Evolutionary conservation across 2,888 invertebrate species (phyloP).

Genomic region (Schrankia costaestrigalis): DNA sequence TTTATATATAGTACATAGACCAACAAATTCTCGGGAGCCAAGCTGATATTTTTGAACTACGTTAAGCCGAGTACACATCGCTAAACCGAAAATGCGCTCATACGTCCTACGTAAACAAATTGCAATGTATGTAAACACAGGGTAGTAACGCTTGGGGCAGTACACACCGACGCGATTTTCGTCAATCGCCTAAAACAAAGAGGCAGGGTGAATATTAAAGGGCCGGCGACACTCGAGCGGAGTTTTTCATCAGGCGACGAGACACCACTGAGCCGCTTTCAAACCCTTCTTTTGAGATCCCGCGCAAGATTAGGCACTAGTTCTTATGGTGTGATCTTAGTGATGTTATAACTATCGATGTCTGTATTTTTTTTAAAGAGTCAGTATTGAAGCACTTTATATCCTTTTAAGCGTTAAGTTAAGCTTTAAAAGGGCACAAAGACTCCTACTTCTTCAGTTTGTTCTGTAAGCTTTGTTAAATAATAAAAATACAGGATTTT

Average conservation of each 20-base stretch:
- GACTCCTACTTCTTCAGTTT: no score
- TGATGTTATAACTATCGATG: slow-evolving; percentile 23
- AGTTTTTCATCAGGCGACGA: slow-evolving; percentile 73
- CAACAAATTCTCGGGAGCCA: slow-evolving; percentile 4
- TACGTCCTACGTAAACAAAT: slow-evolving; percentile 45
- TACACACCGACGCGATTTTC: slow-evolving; percentile 57
- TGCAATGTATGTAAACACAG: slow-evolving; percentile 35
- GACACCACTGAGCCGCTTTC: slow-evolving; percentile 66
- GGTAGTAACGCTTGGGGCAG: slow-evolving; percentile 18
- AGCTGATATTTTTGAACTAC: slow-evolving; percentile 12
- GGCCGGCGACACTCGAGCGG: slow-evolving; percentile 65
- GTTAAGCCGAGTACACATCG: slow-evolving; percentile 20
- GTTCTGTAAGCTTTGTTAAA: no score
- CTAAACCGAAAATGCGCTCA: slow-evolving; percentile 29
- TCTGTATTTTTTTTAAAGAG: no score
- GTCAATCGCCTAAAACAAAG: slow-evolving; percentile 75
- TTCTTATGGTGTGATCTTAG: slow-evolving; percentile 61
- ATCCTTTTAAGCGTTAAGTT: no score
- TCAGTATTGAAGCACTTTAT: no score
- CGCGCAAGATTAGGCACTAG: slow-evolving; percentile 77
- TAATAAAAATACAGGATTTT: no score
- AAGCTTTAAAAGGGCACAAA: no score
- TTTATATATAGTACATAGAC: not conserved
- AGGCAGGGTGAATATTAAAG: slow-evolving; percentile 72
- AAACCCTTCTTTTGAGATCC: slow-evolving; percentile 75